Evolutionary conservation across 2,113 vertebrate genomes (phyloP).

Genomic region (Peromyscus maniculatus): DNA sequence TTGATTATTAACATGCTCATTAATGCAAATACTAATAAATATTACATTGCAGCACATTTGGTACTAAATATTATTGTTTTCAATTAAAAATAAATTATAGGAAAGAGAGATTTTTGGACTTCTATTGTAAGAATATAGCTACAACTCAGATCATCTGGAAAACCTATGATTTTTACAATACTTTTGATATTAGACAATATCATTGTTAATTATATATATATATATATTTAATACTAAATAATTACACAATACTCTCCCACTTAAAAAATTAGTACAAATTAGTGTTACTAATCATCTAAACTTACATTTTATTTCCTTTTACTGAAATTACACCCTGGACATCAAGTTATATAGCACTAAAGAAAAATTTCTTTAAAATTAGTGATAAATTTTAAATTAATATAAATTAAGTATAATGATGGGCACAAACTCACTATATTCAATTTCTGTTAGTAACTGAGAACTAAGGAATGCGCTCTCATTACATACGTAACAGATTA

Average conservation of each 20-base stretch:
- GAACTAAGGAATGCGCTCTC: conserved; percentile 41
- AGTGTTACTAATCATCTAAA: conserved; percentile 58
- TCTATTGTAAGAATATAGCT: not conserved
- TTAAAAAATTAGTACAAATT: conserved; percentile 68
- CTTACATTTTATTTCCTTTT: conserved; percentile 60
- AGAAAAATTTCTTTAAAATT: conserved; percentile 62
- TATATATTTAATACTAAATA: conserved; percentile 53
- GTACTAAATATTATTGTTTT: not conserved
- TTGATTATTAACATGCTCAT: not conserved
- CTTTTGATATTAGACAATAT: not conserved
- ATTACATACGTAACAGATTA: conserved; percentile 65
- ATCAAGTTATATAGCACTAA: conserved; percentile 58
- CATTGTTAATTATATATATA: conserved; percentile 44
- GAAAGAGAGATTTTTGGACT: not conserved
- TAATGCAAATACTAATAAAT: not conserved
- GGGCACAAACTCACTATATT: conserved; percentile 34
- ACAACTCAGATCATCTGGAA: not conserved
- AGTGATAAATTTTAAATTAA: conserved; percentile 73
- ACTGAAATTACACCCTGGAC: conserved; percentile 61
- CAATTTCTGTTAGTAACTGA: conserved; percentile 67
- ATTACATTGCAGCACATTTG: not conserved
- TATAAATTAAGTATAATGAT: conserved; percentile 70
- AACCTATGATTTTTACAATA: conserved; percentile 51
- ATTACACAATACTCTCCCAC: conserved; percentile 15
- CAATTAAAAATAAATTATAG: not conserved